Conservation (phyloP, 2,113 vertebrate species). For the Crocuta crocuta region DNA sequence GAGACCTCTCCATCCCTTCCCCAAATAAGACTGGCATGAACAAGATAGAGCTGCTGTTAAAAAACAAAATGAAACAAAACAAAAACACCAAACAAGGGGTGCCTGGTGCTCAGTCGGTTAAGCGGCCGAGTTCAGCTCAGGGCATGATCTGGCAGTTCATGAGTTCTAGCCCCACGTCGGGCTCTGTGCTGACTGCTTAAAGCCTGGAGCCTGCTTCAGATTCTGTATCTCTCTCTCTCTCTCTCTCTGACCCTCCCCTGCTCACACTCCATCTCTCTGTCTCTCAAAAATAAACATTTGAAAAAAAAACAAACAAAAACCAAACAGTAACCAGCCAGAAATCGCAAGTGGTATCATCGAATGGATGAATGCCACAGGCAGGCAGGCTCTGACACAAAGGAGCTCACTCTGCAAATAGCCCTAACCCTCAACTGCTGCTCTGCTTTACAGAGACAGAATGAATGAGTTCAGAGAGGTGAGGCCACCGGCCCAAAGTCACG, state of each 20-base stretch:
- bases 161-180: too few species aligned
- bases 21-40: not conserved
- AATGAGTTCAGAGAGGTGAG: not conserved
- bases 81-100: too few species aligned
- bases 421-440: not conserved
- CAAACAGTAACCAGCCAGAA: not conserved
- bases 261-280: too few species aligned
- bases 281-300: too few species aligned
- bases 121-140: too few species aligned
- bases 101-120: too few species aligned
- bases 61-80: not conserved
- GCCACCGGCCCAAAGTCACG: not conserved
- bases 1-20: not conserved
- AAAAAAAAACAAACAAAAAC: not conserved
- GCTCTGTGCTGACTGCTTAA: too few species aligned
- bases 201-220: too few species aligned
- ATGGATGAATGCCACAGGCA: accelerated
- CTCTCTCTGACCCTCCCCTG: too few species aligned
- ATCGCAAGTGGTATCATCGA: accelerated
- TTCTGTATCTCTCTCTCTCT: too few species aligned
- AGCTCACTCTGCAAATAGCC: not conserved
- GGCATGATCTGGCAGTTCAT: too few species aligned
- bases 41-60: not conserved
- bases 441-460: not conserved
- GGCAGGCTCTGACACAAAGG: not conserved